Evolutionary conservation across 2,888 invertebrate species (phyloP), one percentile per base, ranked within the genome.

Genomic region (Palloptera scutellata): DNA sequence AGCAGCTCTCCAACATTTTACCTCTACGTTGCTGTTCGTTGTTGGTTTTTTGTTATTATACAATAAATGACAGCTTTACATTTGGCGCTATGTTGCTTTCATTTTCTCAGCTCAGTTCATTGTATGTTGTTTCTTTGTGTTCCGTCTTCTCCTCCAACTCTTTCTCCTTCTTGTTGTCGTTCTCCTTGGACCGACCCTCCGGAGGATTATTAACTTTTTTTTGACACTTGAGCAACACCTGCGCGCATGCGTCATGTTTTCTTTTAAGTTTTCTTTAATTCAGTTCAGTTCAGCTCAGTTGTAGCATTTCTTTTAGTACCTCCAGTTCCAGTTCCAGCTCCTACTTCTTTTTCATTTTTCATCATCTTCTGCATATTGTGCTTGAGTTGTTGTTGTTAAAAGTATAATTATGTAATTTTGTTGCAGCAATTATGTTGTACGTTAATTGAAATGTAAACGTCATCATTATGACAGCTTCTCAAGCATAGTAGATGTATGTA

Each of bases 361-460:
- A 30, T 30, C 30, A 30, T 30, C 12, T 54, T 54, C 17, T n/a
- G 54, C 17, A 12, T 54, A 15, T 54, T 54, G 54, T 54, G 20
- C 6, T 19, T 5, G 8, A 8, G 20, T 43, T 45, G 17, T 43
- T 59, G 42, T 43, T 43, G 41, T 12, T 59, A 19, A 30, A 72
- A 72, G 72, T 77, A 74, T 78, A 78, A 79, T 78, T 78, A 79
- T 75, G 76, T 78, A 79, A 78, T 78, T 78, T 79, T 77, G 77
- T 74, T 78, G 77, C 76, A 73, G 79, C 78, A 78, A 78, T 78
- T 78, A 78, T 78, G 79, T 76, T 78, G 79, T 78, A 77, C 76
- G 78, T 79, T 78, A 78, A 78, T 78, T 79, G 78, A 78, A 78
- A 78, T 79, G 78, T 79, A 78, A 78, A 77, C 78, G 78, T 77